phyloP scores from a whole-genome alignment of 2,113 vertebrate species.

The Sebastes fasciatus region DNA sequence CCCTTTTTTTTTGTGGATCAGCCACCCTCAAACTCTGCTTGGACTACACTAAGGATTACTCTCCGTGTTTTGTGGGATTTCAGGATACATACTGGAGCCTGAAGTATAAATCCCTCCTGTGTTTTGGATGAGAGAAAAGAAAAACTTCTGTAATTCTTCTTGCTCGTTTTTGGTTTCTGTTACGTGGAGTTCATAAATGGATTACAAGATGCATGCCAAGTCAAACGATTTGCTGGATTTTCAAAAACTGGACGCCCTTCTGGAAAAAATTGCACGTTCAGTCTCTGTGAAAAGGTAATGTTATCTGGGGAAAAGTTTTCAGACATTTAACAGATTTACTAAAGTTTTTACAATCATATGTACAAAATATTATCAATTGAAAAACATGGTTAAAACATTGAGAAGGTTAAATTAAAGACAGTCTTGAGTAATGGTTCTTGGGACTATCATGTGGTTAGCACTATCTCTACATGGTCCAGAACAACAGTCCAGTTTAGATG shows the following conservation, averaged over 20 bases:
- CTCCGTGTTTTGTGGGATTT: constrained; percentile 73
- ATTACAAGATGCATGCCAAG: constrained; percentile 89
- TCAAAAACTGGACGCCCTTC: constrained; percentile 87
- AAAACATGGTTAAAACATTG: constrained; percentile 16
- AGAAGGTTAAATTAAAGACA: constrained; percentile 13
- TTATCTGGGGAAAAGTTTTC: constrained; percentile 40
- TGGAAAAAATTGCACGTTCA: constrained; percentile 88
- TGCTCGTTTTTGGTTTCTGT: constrained; percentile 66
- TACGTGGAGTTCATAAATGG: constrained; percentile 80
- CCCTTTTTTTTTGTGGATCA: constrained; percentile 67
- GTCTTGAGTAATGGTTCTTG: constrained; percentile 34
- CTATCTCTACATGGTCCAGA: background rate
- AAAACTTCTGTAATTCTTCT: constrained; percentile 70
- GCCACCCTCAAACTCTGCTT: constrained; percentile 49
- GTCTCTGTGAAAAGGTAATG: constrained; percentile 87
- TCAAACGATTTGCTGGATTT: constrained; percentile 88
- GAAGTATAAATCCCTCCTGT: constrained; percentile 62
- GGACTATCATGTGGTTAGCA: constrained; percentile 42
- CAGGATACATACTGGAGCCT: constrained; percentile 66
- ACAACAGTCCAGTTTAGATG: constrained; percentile 27
- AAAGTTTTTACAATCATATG: background rate
- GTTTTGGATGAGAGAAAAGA: constrained; percentile 63
- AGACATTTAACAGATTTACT: background rate
- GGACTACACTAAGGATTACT: constrained; percentile 75
- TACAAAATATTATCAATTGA: background rate